phyloP scores from a whole-genome alignment of 1,140 invertebrate genomes.

The Pteromalus puparum region DNA sequence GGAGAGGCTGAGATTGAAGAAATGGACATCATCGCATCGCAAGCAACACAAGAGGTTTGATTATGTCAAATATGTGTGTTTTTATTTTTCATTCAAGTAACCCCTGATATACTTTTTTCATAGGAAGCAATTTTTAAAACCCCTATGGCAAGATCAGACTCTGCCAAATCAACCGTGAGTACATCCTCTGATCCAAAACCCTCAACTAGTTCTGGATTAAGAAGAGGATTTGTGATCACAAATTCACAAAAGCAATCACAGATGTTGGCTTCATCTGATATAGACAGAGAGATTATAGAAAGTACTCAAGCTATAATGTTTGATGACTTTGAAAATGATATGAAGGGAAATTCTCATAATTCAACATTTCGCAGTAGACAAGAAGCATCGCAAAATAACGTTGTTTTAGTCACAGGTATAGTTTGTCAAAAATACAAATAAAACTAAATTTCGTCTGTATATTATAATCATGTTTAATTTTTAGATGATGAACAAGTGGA shows the following conservation, averaged over 20 bases:
- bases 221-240: neutral
- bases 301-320: constrained; percentile 50
- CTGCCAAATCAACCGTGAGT: neutral
- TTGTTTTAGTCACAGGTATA: constrained; percentile 56
- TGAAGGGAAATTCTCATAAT: constrained; percentile 55
- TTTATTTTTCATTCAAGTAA: neutral
- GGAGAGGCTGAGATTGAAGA: constrained; percentile 66
- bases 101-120: neutral
- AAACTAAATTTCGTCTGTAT: neutral
- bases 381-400: constrained; percentile 17
- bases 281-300: constrained; percentile 41
- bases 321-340: constrained; percentile 48
- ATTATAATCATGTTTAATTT: neutral
- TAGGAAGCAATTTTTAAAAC: constrained; percentile 20
- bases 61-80: neutral
- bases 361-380: constrained; percentile 61
- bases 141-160: neutral
- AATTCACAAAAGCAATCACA: constrained; percentile 44
- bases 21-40: constrained; percentile 67
- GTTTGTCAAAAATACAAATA: neutral
- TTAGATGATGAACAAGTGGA: constrained; percentile 59
- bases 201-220: constrained; percentile 37
- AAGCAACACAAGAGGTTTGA: constrained; percentile 61
- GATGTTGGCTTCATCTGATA: constrained; percentile 51
- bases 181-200: constrained; percentile 12